Evolutionary conservation across 2,888 invertebrate species (phyloP), one percentile per base, ranked within the genome.

Genomic region (Beris morrisii): DNA sequence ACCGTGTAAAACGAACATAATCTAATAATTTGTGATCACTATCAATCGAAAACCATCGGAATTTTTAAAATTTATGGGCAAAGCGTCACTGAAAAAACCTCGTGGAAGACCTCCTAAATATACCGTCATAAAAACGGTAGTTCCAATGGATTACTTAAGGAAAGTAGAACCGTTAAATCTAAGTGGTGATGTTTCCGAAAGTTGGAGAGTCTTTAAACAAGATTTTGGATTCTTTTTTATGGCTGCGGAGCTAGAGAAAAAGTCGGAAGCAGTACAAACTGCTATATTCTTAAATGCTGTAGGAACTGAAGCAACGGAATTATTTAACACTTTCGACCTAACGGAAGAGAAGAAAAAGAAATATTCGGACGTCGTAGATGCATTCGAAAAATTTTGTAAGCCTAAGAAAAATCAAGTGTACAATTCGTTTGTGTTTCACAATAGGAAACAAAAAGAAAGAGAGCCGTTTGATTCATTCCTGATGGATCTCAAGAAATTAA

Each of bases 201-300:
- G 69, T 13, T 73, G 71, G 70, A 68, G 65, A 28, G 68, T 64
- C 63, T 73, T 69, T 67, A 50, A 52, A 11, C 70, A 71, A 64
- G 57, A 65, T 12, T 72, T 71, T 50, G 56, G 68, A 22, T 15
- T 3, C 9, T 53, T 53, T 53, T 15, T 22, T 2, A 12, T 53
- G 3, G 72, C 72, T 12, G 65, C 71, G 9, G 72, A 70, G 13
- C 53, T 70, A 0, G 64, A 70, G 6, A 22, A 57, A 22, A 72
- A 71, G 59, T 1, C 65, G 0, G 67, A 68, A 3, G 70, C 64
- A n/a, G 67, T 70, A 4, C 66, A 70, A 57, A 65, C 70, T 1
- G 71, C 72, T n/a, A 69, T 72, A 32, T 66, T 72, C 7, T 55
- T 73, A 13, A 69, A 73, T 28, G 58, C 68, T 0, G 69, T 71